These are phyloP conservation scores for Sylvia atricapilla DNA, from an alignment of 2,113 vertebrate genomes.

Conservation along the genomic window DNA sequence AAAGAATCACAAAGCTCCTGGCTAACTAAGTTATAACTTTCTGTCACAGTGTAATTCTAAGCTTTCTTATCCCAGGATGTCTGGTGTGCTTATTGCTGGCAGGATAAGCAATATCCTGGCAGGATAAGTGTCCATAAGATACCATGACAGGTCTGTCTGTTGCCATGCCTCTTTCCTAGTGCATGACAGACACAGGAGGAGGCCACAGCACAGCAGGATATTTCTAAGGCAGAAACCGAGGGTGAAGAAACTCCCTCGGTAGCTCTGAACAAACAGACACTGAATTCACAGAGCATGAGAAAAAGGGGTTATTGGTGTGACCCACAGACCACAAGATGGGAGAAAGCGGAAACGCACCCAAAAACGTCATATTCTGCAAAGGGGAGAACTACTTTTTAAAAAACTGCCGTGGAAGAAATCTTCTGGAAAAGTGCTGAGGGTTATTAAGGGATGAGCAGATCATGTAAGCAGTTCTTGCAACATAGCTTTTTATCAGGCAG, in stretches of 20 bases:
- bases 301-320: neutral
- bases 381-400: neutral
- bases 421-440: neutral
- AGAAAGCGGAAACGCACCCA: neutral
- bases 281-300: neutral
- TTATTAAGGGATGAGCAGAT: neutral
- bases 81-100: neutral
- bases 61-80: neutral
- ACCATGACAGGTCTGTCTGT: accelerated
- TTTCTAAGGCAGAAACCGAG: neutral
- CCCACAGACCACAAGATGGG: neutral
- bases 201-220: neutral
- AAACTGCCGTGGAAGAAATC: neutral
- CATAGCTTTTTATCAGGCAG: neutral
- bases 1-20: neutral
- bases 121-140: neutral
- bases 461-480: neutral
- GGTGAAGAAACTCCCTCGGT: neutral
- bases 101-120: neutral
- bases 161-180: neutral
- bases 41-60: neutral
- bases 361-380: accelerated
- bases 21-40: neutral
- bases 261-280: neutral
- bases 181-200: neutral